Percentiles rank a stretch among this genome's conserved stretches.
Evolutionary conservation across 2,797 vertebrate genomes (phyloP).

Genomic region (Myotis vivesi): DNA sequence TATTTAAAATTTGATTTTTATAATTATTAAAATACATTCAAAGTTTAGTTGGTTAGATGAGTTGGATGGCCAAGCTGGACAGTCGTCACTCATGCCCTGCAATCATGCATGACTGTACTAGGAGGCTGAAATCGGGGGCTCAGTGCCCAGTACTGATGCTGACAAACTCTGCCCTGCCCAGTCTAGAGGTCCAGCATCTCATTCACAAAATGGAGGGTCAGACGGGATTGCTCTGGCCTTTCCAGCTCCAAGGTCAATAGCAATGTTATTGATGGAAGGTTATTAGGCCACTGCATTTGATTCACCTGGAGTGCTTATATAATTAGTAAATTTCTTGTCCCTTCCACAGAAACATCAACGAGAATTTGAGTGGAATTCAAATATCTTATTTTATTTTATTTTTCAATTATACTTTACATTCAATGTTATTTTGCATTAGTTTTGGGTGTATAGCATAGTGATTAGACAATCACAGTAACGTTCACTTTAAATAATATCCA

Average conservation of each 20-base stretch:
- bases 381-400: neutral
- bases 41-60: neutral
- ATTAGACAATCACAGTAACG: neutral
- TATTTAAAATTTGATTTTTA: neutral
- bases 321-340: neutral
- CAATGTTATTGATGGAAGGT: neutral
- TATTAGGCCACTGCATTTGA: neutral
- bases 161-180: neutral
- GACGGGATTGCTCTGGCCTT: neutral
- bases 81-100: neutral
- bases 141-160: neutral
- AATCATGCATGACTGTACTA: fast-evolving
- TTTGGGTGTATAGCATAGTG: neutral
- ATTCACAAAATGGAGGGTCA: neutral
- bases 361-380: neutral
- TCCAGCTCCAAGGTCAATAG: neutral
- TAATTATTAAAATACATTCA: neutral
- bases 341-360: neutral
- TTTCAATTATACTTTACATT: neutral
- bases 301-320: neutral
- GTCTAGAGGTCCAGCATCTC: neutral
- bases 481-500: neutral
- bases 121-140: fast-evolving
- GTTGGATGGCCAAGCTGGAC: neutral
- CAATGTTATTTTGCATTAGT: neutral